Evolutionary conservation across 2,113 vertebrate species (phyloP).

Genomic region (Cephalopholis sonnerati): DNA sequence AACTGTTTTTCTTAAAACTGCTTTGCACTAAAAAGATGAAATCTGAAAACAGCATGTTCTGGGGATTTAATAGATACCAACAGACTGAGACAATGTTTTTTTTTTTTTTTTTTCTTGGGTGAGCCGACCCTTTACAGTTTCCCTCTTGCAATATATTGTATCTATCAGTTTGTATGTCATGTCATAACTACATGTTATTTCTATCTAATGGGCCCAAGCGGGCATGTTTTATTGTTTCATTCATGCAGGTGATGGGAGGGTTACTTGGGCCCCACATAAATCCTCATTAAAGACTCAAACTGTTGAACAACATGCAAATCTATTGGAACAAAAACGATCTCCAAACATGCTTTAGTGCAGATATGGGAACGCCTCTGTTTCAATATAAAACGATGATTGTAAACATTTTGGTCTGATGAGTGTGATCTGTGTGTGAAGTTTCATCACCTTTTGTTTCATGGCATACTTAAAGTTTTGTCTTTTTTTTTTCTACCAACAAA

Average conservation of each 20-base stretch:
- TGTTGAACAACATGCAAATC: neutral
- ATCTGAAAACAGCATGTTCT: neutral
- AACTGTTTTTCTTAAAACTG: neutral
- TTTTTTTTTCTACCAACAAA: conserved; percentile 28
- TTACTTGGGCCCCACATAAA: conserved; percentile 38
- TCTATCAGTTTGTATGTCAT: conserved; percentile 35
- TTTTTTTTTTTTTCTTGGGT: conserved; percentile 17
- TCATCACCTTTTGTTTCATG: conserved; percentile 39
- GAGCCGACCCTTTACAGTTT: conserved; percentile 8
- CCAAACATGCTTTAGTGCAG: conserved; percentile 1
- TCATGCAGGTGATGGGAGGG: conserved; percentile 24
- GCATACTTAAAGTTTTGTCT: conserved; percentile 39
- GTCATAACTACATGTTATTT: conserved; percentile 37
- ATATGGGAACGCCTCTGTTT: neutral
- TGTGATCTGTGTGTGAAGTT: conserved; percentile 46
- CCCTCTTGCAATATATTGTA: neutral
- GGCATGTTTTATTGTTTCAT: conserved; percentile 41
- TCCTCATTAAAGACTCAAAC: conserved; percentile 24
- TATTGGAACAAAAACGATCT: conserved; percentile 5
- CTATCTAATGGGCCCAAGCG: conserved; percentile 2
- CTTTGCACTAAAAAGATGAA: neutral
- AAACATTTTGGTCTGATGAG: conserved; percentile 24
- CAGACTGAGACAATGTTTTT: neutral
- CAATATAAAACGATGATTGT: conserved; percentile 15
- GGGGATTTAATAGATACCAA: neutral